Conservation (phyloP, 2,797 vertebrate species). For the Pseudomugil tenellus region DNA sequence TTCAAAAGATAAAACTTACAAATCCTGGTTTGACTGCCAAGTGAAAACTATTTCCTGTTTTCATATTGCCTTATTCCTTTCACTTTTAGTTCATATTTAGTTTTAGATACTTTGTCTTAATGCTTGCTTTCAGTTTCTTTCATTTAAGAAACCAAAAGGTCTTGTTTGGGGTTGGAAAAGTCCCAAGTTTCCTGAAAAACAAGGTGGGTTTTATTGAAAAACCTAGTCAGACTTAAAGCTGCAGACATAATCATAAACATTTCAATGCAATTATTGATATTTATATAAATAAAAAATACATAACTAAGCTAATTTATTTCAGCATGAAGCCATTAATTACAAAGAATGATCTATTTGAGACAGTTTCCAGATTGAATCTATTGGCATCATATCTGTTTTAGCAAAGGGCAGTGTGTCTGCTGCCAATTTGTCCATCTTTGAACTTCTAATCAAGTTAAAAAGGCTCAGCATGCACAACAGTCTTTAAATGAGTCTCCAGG, state of each 20-base stretch:
- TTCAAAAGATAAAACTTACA: not conserved
- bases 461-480: constrained; percentile 61
- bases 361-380: constrained; percentile 29
- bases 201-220: not conserved
- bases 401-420: constrained; percentile 38
- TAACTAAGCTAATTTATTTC: not conserved
- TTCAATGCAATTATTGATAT: not conserved
- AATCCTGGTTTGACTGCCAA: not conserved
- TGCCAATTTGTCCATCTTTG: constrained; percentile 72
- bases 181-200: no score
- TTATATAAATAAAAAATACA: not conserved
- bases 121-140: no score
- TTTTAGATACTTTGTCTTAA: not conserved
- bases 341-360: not conserved
- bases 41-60: not conserved
- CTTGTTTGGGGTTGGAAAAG: not conserved
- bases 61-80: not conserved
- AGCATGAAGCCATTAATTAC: not conserved
- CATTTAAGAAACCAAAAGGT: not conserved
- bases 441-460: constrained; percentile 71
- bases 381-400: constrained; percentile 28
- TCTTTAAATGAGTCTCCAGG: constrained; percentile 36
- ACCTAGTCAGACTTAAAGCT: not conserved
- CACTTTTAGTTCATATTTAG: not conserved
- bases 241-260: not conserved